phyloP scores from a whole-genome alignment of 2,888 invertebrate species.

The Colostygia pectinataria region DNA sequence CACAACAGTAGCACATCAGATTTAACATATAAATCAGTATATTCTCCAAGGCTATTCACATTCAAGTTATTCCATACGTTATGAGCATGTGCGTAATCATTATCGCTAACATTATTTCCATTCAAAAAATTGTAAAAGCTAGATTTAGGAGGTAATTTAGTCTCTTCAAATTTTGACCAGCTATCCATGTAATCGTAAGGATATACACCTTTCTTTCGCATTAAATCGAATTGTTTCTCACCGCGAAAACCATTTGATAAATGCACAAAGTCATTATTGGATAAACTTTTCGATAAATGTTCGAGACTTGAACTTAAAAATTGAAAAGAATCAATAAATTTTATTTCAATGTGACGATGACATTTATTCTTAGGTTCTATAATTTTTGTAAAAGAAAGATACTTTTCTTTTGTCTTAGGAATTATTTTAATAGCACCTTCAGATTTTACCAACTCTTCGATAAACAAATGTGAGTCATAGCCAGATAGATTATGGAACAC shows the following conservation, averaged over 20 bases:
- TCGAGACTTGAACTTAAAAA: slow-evolving; percentile 6
- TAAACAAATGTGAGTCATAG: slow-evolving; percentile 6
- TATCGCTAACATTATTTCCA: not conserved
- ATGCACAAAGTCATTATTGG: not conserved
- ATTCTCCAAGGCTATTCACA: slow-evolving; percentile 10
- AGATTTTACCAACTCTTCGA: too few species aligned
- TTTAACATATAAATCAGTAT: slow-evolving; percentile 18
- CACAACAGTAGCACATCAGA: too few species aligned
- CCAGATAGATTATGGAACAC: slow-evolving; percentile 10
- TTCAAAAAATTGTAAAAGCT: slow-evolving; percentile 9
- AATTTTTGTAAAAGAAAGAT: too few species aligned
- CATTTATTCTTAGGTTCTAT: too few species aligned
- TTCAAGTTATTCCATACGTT: too few species aligned
- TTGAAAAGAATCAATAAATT: slow-evolving; percentile 10
- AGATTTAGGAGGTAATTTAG: not conserved
- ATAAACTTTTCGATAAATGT: not conserved
- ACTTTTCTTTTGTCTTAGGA: too few species aligned
- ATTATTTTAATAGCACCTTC: too few species aligned
- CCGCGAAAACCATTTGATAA: not conserved
- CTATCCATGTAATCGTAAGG: slow-evolving; percentile 12
- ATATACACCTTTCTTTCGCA: not conserved
- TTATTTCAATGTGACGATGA: too few species aligned
- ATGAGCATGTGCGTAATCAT: slow-evolving; percentile 3
- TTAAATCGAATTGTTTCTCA: not conserved
- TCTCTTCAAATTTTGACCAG: slow-evolving; percentile 1